Evolutionary conservation across 2,888 invertebrate species (phyloP), one percentile per base, ranked within the genome.

Genomic region (Ypsolopha sequella): DNA sequence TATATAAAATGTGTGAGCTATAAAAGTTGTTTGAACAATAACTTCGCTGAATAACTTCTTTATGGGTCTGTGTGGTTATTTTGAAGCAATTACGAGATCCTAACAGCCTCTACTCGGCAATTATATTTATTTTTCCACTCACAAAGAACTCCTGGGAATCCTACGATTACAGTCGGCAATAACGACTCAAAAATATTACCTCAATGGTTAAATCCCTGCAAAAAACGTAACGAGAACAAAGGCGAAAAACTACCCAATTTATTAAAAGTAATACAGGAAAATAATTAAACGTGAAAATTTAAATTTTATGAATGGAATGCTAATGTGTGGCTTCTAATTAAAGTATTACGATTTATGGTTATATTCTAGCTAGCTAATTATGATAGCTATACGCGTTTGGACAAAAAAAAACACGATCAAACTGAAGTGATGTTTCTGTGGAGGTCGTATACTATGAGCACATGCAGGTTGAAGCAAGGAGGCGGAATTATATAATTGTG

Each of bases 401-500:
- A 11, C 33, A 49, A 48, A 49, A 33, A 48, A 39, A n/a, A 11
- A 33, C 13, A 36, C 35, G 36, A 47, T 39, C 33, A 7, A 9
- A 6, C 24, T n/a, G 24, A 49, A 41, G n/a, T 39, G 41, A 39
- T 9, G 48, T 8, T 48, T 48, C 48, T 24, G 49, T 7, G 6
- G 49, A 49, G 33, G 7, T 33, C 24, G 41, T 49, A 41, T 35
- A 10, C n/a, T 10, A 49, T 41, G 33, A 39, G n/a, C 3, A 33
- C 7, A 14, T 33, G 7, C 9, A 10, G 41, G 10, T 41, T 13
- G 24, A 35, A n/a, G 9, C 24, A 48, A 41, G 38, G 45, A 50
- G 34, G 24, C 24, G 24, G 39, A 44, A 51, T 51, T 43, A 51
- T 48, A 51, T 53, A 53, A 53, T 53, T 53, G 51, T 46, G 36